Percentiles rank a stretch among this genome's conserved stretches.
These are phyloP conservation scores for Mamestra configurata DNA, from an alignment of 1,140 invertebrate species.

Conservation along the genomic window DNA sequence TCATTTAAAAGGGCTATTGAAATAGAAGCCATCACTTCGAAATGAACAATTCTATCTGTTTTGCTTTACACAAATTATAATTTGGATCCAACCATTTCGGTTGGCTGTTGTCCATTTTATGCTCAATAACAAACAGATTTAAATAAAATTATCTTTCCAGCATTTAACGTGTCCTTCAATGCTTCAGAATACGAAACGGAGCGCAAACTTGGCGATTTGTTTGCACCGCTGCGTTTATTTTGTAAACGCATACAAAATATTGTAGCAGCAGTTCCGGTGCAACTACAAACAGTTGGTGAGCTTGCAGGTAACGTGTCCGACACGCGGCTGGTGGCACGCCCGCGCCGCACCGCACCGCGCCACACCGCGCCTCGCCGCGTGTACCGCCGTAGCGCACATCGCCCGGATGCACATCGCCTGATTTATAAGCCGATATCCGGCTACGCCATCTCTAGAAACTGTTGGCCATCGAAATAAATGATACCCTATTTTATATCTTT, in stretches of 20 bases:
- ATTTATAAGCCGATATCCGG: slow-evolving; percentile 77
- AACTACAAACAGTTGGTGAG: background rate
- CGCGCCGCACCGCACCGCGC: background rate
- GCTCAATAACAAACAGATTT: background rate
- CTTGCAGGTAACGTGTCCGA: background rate
- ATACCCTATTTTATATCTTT: slow-evolving; percentile 50
- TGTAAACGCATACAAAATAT: background rate
- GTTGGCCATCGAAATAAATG: slow-evolving; percentile 58
- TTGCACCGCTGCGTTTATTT: background rate
- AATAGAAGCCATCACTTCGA: slow-evolving; percentile 23
- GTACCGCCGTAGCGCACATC: slow-evolving; percentile 48
- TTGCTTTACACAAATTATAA: slow-evolving; percentile 26
- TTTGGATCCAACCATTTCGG: background rate
- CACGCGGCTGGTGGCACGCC: background rate
- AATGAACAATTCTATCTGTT: slow-evolving; percentile 29
- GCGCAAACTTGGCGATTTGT: background rate
- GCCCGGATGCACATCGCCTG: slow-evolving; percentile 68
- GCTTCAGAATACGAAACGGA: background rate
- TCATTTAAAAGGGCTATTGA: slow-evolving; percentile 23
- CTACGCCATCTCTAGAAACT: slow-evolving; percentile 58
- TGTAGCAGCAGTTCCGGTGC: background rate
- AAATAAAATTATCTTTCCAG: slow-evolving; percentile 4
- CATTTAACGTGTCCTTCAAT: background rate
- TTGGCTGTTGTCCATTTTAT: background rate
- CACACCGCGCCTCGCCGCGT: slow-evolving; percentile 17